phyloP scores from a whole-genome alignment of 2,888 invertebrate genomes.

The Orthosia gothica region DNA sequence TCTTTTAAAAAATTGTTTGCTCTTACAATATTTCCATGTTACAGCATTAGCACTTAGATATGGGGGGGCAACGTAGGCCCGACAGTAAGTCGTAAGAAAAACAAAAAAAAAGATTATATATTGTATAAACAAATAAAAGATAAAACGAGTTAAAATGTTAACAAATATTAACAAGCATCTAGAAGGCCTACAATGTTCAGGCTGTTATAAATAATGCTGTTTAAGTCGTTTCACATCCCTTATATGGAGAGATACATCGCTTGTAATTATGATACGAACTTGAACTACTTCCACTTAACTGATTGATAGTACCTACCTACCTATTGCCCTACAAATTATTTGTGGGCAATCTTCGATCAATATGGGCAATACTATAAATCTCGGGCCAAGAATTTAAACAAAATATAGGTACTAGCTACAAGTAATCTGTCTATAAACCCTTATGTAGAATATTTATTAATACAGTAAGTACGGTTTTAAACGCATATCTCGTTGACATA shows the following conservation, averaged over 20 bases:
- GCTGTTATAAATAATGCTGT: no score
- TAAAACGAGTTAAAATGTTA: no score
- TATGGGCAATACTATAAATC: neutral
- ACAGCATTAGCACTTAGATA: no score
- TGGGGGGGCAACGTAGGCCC: no score
- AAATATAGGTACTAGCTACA: neutral
- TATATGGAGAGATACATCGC: neutral
- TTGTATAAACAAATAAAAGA: no score
- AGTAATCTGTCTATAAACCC: constrained; percentile 8
- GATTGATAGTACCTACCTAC: constrained; percentile 2
- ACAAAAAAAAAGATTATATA: no score
- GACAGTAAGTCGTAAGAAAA: no score
- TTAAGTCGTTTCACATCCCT: neutral
- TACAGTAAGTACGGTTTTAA: neutral
- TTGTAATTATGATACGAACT: constrained; percentile 19
- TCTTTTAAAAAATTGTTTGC: no score
- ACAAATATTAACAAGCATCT: no score
- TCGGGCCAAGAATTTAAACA: neutral
- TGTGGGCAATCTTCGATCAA: neutral
- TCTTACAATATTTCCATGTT: no score
- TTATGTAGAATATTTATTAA: constrained; percentile 1
- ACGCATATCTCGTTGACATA: constrained; percentile 9
- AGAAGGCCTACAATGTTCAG: no score
- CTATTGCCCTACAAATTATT: neutral
- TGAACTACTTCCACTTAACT: constrained; percentile 22